phyloP scores from a whole-genome alignment of 1,140 invertebrate species.

The Saxidomus purpurata region DNA sequence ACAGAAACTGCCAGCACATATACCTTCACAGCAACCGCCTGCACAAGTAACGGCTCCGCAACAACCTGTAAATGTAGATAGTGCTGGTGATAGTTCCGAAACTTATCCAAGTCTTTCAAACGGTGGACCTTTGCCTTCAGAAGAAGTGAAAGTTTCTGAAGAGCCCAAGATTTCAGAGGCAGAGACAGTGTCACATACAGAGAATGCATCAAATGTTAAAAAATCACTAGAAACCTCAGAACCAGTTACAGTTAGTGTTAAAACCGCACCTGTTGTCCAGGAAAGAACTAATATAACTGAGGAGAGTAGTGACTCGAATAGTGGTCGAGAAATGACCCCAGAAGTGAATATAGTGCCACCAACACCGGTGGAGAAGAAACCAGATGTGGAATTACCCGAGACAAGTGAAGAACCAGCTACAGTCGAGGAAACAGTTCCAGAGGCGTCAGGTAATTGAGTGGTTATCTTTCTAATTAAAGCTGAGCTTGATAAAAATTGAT shows the following conservation, averaged over 20 bases:
- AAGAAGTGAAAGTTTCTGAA: background rate
- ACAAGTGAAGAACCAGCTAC: slow-evolving; percentile 15
- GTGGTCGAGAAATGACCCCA: slow-evolving; percentile 46
- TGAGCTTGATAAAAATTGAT: too few species aligned
- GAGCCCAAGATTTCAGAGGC: background rate
- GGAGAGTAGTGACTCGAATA: slow-evolving; percentile 5
- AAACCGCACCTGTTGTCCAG: background rate
- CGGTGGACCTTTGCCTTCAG: background rate
- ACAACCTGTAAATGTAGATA: slow-evolving; percentile 16
- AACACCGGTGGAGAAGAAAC: slow-evolving; percentile 55
- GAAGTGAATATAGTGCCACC: slow-evolving; percentile 55
- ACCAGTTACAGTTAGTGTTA: slow-evolving; percentile 63
- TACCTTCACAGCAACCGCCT: background rate
- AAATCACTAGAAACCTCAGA: slow-evolving; percentile 41
- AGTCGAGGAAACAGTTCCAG: slow-evolving; percentile 2
- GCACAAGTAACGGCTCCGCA: background rate
- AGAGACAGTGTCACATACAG: background rate
- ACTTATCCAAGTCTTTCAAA: slow-evolving; percentile 17
- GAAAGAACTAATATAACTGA: slow-evolving; percentile 50
- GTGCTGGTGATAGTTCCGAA: background rate
- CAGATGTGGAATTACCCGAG: slow-evolving; percentile 36
- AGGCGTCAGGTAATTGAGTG: background rate
- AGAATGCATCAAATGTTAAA: slow-evolving; percentile 22
- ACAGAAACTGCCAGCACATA: background rate
- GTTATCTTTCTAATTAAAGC: too few species aligned